phyloP scores from a whole-genome alignment of 1,140 invertebrate species.

The Metopolophium dirhodum region DNA sequence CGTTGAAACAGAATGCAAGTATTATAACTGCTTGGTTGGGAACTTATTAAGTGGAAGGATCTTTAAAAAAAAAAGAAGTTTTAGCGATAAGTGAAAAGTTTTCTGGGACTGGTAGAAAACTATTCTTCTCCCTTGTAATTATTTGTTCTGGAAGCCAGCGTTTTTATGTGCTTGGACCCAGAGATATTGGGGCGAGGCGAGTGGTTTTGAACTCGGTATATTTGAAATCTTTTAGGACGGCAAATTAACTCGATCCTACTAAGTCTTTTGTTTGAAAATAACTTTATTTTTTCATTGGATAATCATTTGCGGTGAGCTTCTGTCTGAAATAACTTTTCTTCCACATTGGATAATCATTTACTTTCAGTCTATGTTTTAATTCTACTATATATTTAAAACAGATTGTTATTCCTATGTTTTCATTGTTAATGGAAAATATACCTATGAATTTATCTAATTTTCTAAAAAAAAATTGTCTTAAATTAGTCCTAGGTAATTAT shows the following conservation, averaged over 20 bases:
- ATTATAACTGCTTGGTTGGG: conserved; percentile 28
- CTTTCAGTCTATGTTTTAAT: neutral
- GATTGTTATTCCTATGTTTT: neutral
- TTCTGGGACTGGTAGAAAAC: conserved; percentile 38
- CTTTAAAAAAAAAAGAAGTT: conserved; percentile 36
- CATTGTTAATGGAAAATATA: too few species aligned
- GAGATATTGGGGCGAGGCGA: neutral
- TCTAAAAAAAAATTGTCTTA: neutral
- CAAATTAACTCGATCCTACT: conserved; percentile 41
- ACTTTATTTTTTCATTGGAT: conserved; percentile 33
- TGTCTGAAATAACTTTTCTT: conserved; percentile 32
- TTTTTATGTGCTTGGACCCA: conserved; percentile 38
- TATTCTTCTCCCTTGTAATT: conserved; percentile 47
- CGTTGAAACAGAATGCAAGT: neutral
- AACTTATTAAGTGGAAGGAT: conserved; percentile 48
- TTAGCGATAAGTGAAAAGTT: conserved; percentile 51
- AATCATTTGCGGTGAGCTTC: neutral
- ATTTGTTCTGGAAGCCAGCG: conserved; percentile 40
- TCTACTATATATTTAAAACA: neutral
- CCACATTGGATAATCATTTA: conserved; percentile 26
- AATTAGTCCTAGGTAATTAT: too few species aligned
- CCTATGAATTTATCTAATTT: neutral
- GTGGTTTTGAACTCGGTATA: conserved; percentile 44
- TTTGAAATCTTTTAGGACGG: conserved; percentile 47
- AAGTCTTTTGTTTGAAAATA: conserved; percentile 48